These are phyloP conservation scores for Cercopithecus mona DNA, from an alignment of 2,113 vertebrate species.

Conservation along the genomic window DNA sequence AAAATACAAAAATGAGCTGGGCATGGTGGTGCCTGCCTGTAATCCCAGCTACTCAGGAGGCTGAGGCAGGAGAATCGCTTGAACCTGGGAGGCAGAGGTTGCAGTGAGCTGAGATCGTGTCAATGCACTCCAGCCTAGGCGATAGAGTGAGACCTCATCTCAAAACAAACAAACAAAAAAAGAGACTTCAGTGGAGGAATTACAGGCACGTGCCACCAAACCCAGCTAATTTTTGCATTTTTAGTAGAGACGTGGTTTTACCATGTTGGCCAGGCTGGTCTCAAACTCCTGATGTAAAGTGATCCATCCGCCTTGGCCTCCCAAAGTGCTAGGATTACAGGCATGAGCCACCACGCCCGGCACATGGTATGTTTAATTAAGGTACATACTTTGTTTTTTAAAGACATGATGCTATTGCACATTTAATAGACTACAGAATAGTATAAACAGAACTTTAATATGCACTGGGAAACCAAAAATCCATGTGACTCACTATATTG, in stretches of 20 bases:
- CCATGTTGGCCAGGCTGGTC: neutral
- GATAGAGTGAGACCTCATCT: too few species aligned
- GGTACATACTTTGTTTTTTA: neutral
- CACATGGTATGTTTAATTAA: neutral
- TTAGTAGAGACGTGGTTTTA: neutral
- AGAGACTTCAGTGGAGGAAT: neutral
- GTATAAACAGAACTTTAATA: neutral
- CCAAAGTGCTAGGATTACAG: neutral
- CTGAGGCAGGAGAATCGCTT: too few species aligned
- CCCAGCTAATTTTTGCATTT: too few species aligned
- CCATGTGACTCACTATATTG: neutral
- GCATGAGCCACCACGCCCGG: neutral
- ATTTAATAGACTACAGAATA: neutral
- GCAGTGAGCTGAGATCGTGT: too few species aligned
- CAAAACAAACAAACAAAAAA: too few species aligned
- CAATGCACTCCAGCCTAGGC: too few species aligned
- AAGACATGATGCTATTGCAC: neutral
- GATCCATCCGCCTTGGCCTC: neutral
- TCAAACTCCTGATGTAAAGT: neutral
- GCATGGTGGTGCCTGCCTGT: too few species aligned
- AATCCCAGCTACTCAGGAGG: too few species aligned
- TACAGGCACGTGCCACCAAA: neutral
- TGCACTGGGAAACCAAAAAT: neutral
- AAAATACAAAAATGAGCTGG: too few species aligned
- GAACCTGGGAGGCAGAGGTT: too few species aligned